These are phyloP conservation scores for Tribolium freemani DNA, from an alignment of 2,888 invertebrate species.

Conservation along the genomic window DNA sequence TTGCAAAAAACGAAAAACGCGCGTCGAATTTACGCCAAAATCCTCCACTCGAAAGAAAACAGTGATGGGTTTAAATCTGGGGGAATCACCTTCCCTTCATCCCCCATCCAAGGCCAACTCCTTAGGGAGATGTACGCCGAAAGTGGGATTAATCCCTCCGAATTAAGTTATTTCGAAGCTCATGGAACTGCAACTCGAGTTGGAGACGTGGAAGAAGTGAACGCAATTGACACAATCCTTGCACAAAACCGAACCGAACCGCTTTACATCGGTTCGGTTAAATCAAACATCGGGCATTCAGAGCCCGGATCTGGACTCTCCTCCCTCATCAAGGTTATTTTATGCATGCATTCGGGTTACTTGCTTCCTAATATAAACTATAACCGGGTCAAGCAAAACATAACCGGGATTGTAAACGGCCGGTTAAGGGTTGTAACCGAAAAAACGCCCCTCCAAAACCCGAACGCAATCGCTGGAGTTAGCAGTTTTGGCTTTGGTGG, in stretches of 20 bases:
- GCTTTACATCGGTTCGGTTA: constrained; percentile 88
- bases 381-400: constrained; percentile 67
- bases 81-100: constrained; percentile 65
- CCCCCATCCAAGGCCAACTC: constrained; percentile 73
- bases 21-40: constrained; percentile 69
- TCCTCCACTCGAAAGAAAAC: constrained; percentile 62
- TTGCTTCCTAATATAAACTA: constrained; percentile 92
- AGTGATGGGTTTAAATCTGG: constrained; percentile 62
- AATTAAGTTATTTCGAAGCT: constrained; percentile 86
- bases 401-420: constrained; percentile 75
- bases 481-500: constrained; percentile 97
- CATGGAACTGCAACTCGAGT: constrained; percentile 86
- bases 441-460: constrained; percentile 73
- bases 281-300: constrained; percentile 94
- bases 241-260: constrained; percentile 75
- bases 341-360: constrained; percentile 82
- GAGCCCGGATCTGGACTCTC: constrained; percentile 90
- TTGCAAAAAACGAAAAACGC: constrained; percentile 77
- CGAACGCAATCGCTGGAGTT: constrained; percentile 83
- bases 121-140: constrained; percentile 78
- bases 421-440: constrained; percentile 81
- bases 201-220: constrained; percentile 93
- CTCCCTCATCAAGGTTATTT: constrained; percentile 79
- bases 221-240: constrained; percentile 85
- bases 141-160: constrained; percentile 78